Evolutionary conservation across 2,888 invertebrate genomes (phyloP).

Genomic region (Rugalucina vietnamica): DNA sequence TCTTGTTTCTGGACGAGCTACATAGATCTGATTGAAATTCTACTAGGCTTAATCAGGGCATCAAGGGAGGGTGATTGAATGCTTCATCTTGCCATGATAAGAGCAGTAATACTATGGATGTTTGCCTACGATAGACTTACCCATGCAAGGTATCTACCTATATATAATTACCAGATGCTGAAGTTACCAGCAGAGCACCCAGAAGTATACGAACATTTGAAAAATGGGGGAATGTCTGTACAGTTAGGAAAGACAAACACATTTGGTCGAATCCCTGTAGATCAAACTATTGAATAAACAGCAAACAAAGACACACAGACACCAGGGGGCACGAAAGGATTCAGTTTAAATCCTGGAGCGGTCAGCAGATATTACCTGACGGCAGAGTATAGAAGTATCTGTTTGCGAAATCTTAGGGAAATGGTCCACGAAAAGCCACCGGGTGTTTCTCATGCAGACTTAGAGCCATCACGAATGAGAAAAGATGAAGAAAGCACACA

Average conservation of each 20-base stretch:
- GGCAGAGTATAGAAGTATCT: conserved; percentile 45
- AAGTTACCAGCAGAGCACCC: not conserved
- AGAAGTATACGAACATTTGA: conserved; percentile 27
- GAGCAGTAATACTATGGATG: conserved; percentile 60
- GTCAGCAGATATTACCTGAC: conserved; percentile 51
- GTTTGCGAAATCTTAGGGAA: conserved; percentile 21
- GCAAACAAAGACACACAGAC: conserved; percentile 61
- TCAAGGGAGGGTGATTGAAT: too few species aligned
- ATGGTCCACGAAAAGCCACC: not conserved
- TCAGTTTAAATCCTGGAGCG: conserved; percentile 52
- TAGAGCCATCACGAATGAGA: not conserved
- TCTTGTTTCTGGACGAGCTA: too few species aligned
- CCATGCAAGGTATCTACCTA: conserved; percentile 61
- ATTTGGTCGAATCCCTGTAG: conserved; percentile 63
- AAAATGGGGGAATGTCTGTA: conserved; percentile 53
- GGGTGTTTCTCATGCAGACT: too few species aligned
- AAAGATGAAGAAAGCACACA: not conserved
- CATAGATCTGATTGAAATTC: too few species aligned
- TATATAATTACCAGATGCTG: conserved; percentile 52
- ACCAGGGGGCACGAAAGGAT: conserved; percentile 50
- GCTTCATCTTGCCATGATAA: conserved; percentile 50
- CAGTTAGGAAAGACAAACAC: conserved; percentile 45
- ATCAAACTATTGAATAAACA: conserved; percentile 50
- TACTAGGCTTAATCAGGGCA: too few species aligned
- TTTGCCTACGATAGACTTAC: too few species aligned